Evolutionary conservation across 2,888 invertebrate genomes (phyloP).

Genomic region (Agonopterix arenella): DNA sequence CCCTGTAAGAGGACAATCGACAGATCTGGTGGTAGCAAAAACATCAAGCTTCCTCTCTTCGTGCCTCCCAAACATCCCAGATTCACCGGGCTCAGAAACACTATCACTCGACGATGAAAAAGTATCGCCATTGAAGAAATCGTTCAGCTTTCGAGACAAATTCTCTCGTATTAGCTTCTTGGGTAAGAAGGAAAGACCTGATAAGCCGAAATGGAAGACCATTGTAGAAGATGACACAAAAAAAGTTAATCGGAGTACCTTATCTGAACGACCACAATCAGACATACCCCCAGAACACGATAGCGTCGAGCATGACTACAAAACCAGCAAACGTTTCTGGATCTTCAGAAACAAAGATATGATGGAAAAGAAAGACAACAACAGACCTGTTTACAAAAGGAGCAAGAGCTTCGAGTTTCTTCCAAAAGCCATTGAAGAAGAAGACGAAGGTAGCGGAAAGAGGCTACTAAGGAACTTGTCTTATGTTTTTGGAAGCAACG

Average conservation of each 20-base stretch:
- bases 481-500: slow-evolving; percentile 47
- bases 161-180: slow-evolving; percentile 56
- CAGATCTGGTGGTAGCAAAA: slow-evolving; percentile 59
- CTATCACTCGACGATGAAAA: slow-evolving; percentile 42
- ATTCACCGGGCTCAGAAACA: slow-evolving; percentile 39
- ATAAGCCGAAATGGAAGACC: slow-evolving; percentile 42
- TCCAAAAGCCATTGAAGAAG: slow-evolving; percentile 51
- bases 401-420: slow-evolving; percentile 70
- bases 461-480: slow-evolving; percentile 40
- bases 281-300: slow-evolving; percentile 2
- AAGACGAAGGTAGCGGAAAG: slow-evolving; percentile 23
- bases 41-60: slow-evolving; percentile 58
- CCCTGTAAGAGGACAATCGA: slow-evolving; percentile 43
- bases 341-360: slow-evolving; percentile 55
- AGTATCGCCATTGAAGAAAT: slow-evolving; percentile 52
- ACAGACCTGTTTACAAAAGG: slow-evolving; percentile 44
- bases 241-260: background rate
- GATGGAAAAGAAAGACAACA: slow-evolving; percentile 33
- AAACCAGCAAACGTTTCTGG: slow-evolving; percentile 61
- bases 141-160: slow-evolving; percentile 63
- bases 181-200: slow-evolving; percentile 44
- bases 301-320: slow-evolving; percentile 29
- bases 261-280: slow-evolving; percentile 11
- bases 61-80: slow-evolving; percentile 48
- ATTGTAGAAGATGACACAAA: slow-evolving; percentile 42